Evolutionary conservation across 2,797 vertebrate genomes (phyloP).

Genomic region (Amphiprion clarkii): DNA sequence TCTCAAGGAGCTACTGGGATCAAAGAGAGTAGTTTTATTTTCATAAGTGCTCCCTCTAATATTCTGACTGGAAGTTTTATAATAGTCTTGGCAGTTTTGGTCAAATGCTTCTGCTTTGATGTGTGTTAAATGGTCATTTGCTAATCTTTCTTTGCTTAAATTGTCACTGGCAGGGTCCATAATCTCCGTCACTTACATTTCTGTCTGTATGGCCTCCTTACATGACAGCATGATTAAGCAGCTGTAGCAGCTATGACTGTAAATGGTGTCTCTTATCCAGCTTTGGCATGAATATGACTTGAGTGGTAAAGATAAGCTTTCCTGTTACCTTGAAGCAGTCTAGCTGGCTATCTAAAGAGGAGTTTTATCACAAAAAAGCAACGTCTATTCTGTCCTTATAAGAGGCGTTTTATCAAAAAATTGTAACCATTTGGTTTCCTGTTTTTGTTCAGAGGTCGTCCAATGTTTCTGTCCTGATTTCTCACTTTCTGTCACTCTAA

Average conservation of each 20-base stretch:
- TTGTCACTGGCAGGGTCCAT: neutral
- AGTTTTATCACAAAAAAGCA: conserved; percentile 44
- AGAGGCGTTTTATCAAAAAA: conserved; percentile 51
- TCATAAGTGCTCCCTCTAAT: neutral
- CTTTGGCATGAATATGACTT: conserved; percentile 6
- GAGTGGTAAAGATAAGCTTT: conserved; percentile 18
- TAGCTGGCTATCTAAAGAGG: conserved; percentile 52
- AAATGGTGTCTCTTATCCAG: conserved; percentile 31
- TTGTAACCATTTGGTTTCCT: conserved; percentile 70
- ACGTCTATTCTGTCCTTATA: conserved; percentile 43
- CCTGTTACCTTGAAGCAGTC: conserved; percentile 33
- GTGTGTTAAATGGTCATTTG: neutral
- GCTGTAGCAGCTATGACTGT: neutral
- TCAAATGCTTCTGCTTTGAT: neutral
- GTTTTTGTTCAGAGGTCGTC: conserved; percentile 73
- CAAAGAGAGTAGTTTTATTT: neutral
- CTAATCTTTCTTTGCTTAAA: neutral
- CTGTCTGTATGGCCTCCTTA: neutral
- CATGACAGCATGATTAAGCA: conserved; percentile 12
- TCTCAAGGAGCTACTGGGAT: too few relatives aligned
- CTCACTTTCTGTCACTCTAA: conserved; percentile 67
- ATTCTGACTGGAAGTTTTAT: neutral
- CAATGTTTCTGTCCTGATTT: conserved; percentile 38
- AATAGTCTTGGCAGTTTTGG: neutral
- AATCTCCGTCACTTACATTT: neutral